Percentiles rank a stretch among this genome's conserved stretches.
Conservation (phyloP, 2,797 vertebrate species). For the Platyrinchus mystaceus region DNA sequence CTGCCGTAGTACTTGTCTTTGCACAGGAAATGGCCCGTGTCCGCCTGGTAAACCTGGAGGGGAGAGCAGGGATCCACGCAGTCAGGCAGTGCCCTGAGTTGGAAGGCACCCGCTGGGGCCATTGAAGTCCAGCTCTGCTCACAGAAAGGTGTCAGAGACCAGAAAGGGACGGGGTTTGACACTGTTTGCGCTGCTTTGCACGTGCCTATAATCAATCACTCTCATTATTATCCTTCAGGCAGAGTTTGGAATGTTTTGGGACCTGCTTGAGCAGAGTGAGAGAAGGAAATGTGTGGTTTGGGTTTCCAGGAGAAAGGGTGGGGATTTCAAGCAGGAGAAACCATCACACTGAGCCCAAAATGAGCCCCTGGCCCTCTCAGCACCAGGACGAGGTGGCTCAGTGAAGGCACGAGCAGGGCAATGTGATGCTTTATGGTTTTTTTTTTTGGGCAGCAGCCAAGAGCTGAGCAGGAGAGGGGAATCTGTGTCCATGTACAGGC, state of each 20-base stretch:
- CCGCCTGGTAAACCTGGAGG: slow-evolving; percentile 75
- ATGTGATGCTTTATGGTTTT: not conserved
- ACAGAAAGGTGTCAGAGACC: slow-evolving; percentile 15
- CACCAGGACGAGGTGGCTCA: not conserved
- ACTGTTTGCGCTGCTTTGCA: not conserved
- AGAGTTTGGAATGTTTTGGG: slow-evolving; percentile 4
- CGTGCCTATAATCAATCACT: not conserved
- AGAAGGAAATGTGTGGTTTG: slow-evolving; percentile 20
- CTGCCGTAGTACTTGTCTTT: slow-evolving; percentile 79
- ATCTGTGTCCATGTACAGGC: not conserved
- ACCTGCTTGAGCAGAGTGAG: slow-evolving; percentile 9
- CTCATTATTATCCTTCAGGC: not conserved
- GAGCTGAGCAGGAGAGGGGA: not conserved
- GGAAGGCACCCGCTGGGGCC: not conserved
- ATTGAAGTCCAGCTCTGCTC: not conserved
- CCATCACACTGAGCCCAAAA: not conserved
- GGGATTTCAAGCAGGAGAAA: slow-evolving; percentile 47
- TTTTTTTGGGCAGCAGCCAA: not conserved
- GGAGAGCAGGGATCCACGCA: not conserved
- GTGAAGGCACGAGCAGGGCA: not conserved
- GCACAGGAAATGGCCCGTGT: slow-evolving; percentile 76
- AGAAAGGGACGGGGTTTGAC: slow-evolving; percentile 27
- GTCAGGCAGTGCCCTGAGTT: not conserved
- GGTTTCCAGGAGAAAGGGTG: slow-evolving; percentile 29
- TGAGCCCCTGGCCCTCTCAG: not conserved